These are phyloP conservation scores for Zosterops borbonicus DNA, from an alignment of 2,113 vertebrate species.

Conservation along the genomic window DNA sequence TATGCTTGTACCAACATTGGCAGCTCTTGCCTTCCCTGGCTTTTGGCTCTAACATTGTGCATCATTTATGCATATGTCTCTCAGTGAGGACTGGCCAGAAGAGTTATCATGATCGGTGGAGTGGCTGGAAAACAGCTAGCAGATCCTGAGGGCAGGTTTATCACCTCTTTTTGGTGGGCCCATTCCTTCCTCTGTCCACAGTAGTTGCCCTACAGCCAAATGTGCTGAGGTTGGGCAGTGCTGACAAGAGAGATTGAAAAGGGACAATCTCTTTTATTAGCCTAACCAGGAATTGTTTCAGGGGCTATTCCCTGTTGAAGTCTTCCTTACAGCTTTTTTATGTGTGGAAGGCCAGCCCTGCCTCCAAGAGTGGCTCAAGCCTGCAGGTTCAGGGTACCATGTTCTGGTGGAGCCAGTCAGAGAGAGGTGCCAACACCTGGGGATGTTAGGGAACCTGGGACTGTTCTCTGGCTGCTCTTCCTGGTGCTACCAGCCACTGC, in stretches of 20 bases:
- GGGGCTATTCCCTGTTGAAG: not conserved
- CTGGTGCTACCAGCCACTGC: not conserved
- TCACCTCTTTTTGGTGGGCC: not conserved
- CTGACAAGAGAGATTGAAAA: not conserved
- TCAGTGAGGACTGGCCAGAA: not conserved
- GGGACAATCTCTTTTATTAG: not conserved
- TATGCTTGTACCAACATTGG: not conserved
- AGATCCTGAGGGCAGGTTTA: not conserved
- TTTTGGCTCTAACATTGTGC: not conserved
- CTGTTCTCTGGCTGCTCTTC: not conserved
- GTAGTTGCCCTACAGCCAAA: not conserved
- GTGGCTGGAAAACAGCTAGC: not conserved
- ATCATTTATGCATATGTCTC: not conserved
- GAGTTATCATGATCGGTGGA: not conserved
- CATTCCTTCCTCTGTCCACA: not conserved
- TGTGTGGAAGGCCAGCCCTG: not conserved
- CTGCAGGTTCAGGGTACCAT: not conserved
- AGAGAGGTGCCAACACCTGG: not conserved
- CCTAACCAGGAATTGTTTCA: not conserved
- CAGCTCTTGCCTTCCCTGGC: not conserved
- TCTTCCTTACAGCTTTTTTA: not conserved
- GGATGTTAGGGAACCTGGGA: not conserved
- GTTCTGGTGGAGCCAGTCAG: not conserved
- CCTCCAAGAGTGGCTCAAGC: not conserved
- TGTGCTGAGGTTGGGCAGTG: not conserved